Evolutionary conservation across 1,140 invertebrate genomes (phyloP).

Genomic region (Tenebrio molitor): DNA sequence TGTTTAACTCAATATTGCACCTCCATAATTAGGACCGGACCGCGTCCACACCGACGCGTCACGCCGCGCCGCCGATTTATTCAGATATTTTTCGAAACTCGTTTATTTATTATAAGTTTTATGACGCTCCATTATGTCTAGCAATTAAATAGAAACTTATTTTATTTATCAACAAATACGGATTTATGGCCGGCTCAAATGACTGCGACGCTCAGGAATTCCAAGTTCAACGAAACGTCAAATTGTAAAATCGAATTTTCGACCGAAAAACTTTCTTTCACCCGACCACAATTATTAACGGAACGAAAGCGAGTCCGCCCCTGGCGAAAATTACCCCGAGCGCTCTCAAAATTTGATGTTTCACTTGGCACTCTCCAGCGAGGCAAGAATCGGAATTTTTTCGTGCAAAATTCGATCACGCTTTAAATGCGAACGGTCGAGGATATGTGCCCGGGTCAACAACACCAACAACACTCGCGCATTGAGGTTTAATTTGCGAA

Average conservation of each 20-base stretch:
- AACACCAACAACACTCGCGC: neutral
- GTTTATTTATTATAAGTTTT: constrained; percentile 37
- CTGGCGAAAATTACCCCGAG: constrained; percentile 1
- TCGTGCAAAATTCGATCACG: neutral
- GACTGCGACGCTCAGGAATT: constrained; percentile 6
- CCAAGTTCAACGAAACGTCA: constrained; percentile 3
- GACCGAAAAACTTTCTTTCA: neutral
- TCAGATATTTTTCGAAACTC: constrained; percentile 8
- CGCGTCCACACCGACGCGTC: neutral
- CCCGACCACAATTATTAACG: neutral
- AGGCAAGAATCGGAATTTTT: no score
- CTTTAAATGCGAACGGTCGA: neutral
- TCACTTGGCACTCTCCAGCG: no score
- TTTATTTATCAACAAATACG: constrained; percentile 31
- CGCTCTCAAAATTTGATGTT: no score
- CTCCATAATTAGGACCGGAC: neutral
- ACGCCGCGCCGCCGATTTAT: neutral
- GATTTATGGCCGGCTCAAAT: constrained; percentile 6
- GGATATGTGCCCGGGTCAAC: constrained; percentile 5
- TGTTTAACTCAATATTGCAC: neutral
- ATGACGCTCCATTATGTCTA: constrained; percentile 8
- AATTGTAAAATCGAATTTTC: neutral
- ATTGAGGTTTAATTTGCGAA: neutral
- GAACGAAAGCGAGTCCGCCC: constrained; percentile 4
- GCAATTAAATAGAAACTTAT: constrained; percentile 16